phyloP scores from a whole-genome alignment of 1,140 invertebrate genomes.

The Lasaia peninsularis region DNA sequence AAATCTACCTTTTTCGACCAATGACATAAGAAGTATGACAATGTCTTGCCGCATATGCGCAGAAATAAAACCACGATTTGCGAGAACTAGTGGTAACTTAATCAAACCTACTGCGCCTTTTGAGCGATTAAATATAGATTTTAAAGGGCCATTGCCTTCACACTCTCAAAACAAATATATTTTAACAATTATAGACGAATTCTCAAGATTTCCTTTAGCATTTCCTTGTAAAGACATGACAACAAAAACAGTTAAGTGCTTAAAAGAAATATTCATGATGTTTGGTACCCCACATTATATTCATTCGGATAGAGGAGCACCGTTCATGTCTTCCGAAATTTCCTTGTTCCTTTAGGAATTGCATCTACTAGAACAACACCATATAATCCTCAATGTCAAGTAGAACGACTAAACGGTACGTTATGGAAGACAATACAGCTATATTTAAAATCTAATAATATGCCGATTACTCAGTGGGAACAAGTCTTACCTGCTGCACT shows the following conservation, averaged over 20 bases:
- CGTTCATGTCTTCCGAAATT: constrained; percentile 27
- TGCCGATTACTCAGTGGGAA: constrained; percentile 24
- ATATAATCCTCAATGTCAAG: constrained; percentile 18
- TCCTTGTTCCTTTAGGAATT: constrained; percentile 15
- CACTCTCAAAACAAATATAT: constrained; percentile 30
- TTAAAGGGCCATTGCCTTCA: constrained; percentile 31
- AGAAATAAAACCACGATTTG: constrained; percentile 33
- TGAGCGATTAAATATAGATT: constrained; percentile 33
- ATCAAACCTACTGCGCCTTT: constrained; percentile 33
- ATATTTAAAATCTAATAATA: constrained; percentile 8
- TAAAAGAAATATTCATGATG: constrained; percentile 25
- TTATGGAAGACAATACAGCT: constrained; percentile 18
- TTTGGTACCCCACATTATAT: constrained; percentile 31
- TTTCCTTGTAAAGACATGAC: constrained; percentile 26
- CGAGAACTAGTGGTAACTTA: constrained; percentile 13
- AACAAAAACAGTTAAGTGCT: constrained; percentile 25
- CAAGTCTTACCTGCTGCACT: background rate
- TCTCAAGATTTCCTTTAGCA: constrained; percentile 30
- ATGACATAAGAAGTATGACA: constrained; percentile 30
- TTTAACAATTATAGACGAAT: constrained; percentile 34
- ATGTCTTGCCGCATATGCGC: constrained; percentile 25
- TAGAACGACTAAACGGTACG: constrained; percentile 22
- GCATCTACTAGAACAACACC: constrained; percentile 23
- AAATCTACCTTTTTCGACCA: constrained; percentile 35
- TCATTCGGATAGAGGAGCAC: constrained; percentile 25